phyloP scores from a whole-genome alignment of 2,888 invertebrate genomes.

The Opisthograptis luteolata region DNA sequence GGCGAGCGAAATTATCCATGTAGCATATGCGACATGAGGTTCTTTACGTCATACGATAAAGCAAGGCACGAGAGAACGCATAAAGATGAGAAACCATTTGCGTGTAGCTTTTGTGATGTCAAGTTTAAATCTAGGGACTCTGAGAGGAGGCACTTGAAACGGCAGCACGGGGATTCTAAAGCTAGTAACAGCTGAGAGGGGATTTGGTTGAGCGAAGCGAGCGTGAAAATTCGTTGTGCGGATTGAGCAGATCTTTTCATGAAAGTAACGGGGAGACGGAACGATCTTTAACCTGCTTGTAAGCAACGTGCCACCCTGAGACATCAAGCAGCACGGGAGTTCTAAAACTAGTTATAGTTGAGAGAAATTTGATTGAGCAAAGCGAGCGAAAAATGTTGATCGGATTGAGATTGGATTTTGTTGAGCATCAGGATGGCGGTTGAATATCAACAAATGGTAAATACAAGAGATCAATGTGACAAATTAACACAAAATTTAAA shows the following conservation, averaged over 20 bases:
- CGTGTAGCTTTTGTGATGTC: slow-evolving; percentile 51
- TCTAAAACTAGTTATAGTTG: too few species aligned
- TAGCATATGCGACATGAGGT: slow-evolving; percentile 46
- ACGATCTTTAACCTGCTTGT: too few species aligned
- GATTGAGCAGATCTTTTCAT: too few species aligned
- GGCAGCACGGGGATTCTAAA: slow-evolving; percentile 43
- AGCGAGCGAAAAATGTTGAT: slow-evolving; percentile 1
- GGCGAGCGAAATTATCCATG: slow-evolving; percentile 53
- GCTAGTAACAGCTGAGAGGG: too few species aligned
- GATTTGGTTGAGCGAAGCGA: slow-evolving; percentile 1
- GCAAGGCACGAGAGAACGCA: slow-evolving; percentile 57
- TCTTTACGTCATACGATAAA: slow-evolving; percentile 53
- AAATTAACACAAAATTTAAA: too few species aligned
- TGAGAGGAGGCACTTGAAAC: slow-evolving; percentile 49
- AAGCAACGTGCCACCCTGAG: too few species aligned
- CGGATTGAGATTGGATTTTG: too few species aligned
- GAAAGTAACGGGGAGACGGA: too few species aligned
- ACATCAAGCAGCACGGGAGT: too few species aligned
- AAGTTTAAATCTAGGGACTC: slow-evolving; percentile 59
- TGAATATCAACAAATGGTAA: too few species aligned
- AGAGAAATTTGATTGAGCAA: not conserved
- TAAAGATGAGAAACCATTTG: slow-evolving; percentile 44
- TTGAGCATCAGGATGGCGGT: too few species aligned
- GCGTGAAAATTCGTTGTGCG: not conserved
- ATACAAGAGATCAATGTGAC: too few species aligned